Conservation (phyloP, 1,140 invertebrate species). For the Halesus radiatus region DNA sequence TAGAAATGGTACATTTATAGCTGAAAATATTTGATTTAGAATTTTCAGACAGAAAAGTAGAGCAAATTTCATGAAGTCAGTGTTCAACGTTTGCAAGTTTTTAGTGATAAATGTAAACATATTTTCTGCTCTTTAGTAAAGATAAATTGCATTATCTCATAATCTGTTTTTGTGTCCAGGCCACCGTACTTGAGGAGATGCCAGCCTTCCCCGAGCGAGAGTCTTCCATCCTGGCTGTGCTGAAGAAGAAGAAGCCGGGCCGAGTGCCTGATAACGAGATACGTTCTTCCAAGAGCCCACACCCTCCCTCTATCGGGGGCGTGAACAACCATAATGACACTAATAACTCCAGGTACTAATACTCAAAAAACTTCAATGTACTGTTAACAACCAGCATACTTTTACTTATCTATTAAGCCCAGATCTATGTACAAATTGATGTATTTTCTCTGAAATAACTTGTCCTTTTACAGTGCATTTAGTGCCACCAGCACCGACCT, state of each 20-base stretch:
- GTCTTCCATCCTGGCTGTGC: slow-evolving; percentile 95
- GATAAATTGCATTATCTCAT: slow-evolving; percentile 14
- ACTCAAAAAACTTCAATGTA: too few species aligned
- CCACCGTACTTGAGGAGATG: slow-evolving; percentile 99
- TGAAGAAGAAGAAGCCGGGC: slow-evolving; percentile 98
- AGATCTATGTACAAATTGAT: too few species aligned
- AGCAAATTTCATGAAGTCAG: too few species aligned
- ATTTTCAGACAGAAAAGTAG: too few species aligned
- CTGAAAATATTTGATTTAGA: too few species aligned
- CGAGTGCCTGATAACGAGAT: slow-evolving; percentile 88
- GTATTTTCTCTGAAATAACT: too few species aligned
- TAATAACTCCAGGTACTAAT: slow-evolving; percentile 70
- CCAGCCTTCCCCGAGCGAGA: slow-evolving; percentile 99
- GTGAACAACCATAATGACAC: slow-evolving; percentile 74
- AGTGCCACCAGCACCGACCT: slow-evolving; percentile 83
- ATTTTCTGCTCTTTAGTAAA: background rate
- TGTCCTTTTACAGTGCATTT: background rate
- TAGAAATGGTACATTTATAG: too few species aligned
- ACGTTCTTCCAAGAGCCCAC: slow-evolving; percentile 84
- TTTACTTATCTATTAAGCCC: too few species aligned
- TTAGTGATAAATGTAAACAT: too few species aligned
- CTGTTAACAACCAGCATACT: too few species aligned
- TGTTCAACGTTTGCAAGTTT: too few species aligned
- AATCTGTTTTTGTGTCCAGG: slow-evolving; percentile 69
- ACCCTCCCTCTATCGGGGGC: slow-evolving; percentile 70